A percentile compares a stretch with the other conserved stretches of the same genome.
Conservation (phyloP, 2,888 invertebrate genomes). For the Agrotis puta region DNA sequence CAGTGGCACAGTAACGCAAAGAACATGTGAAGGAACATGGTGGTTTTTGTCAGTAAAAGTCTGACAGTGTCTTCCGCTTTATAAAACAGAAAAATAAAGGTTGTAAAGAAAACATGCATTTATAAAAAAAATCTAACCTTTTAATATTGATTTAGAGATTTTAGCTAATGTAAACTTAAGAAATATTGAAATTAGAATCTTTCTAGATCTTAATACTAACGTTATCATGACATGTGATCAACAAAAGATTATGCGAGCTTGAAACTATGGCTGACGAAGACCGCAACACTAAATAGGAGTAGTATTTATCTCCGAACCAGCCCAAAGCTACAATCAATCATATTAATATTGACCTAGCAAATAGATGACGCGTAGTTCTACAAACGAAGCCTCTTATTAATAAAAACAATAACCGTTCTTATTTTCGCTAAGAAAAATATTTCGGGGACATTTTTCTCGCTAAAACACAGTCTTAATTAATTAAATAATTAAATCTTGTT, state of each 20-base stretch:
- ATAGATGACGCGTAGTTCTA: slow-evolving; percentile 17
- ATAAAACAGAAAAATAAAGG: too few species aligned
- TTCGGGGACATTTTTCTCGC: neutral
- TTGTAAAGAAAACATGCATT: too few species aligned
- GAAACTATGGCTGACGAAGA: neutral
- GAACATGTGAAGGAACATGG: too few species aligned
- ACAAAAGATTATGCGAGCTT: neutral
- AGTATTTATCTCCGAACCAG: neutral
- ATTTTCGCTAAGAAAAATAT: slow-evolving; percentile 9
- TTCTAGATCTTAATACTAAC: neutral
- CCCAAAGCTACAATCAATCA: slow-evolving; percentile 27
- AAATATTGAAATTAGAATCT: neutral
- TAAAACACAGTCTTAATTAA: slow-evolving; percentile 35
- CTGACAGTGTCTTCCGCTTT: too few species aligned
- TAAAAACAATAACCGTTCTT: slow-evolving; percentile 27
- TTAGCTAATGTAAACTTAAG: too few species aligned
- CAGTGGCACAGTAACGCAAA: too few species aligned
- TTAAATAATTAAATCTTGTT: slow-evolving; percentile 38
- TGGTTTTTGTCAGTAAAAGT: too few species aligned
- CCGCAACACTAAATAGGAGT: neutral
- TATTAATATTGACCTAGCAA: slow-evolving; percentile 26
- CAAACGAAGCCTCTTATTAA: slow-evolving; percentile 17
- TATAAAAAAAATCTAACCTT: too few species aligned
- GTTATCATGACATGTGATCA: too few species aligned
- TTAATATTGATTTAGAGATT: too few species aligned